These are phyloP conservation scores for Hecatera dysodea DNA, from an alignment of 2,888 invertebrate genomes.

Conservation along the genomic window DNA sequence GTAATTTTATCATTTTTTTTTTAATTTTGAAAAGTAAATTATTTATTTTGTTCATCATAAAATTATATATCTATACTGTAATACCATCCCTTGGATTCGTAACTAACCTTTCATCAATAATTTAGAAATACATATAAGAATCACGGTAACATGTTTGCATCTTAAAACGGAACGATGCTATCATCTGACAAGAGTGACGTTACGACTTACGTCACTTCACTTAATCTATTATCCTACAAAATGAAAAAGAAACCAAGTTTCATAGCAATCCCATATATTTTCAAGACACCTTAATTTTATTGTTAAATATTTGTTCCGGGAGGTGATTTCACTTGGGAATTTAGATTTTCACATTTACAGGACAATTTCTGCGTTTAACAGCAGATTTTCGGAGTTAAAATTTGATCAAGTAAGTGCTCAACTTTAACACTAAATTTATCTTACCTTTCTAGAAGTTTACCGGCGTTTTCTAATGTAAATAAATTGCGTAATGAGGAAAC, in stretches of 20 bases:
- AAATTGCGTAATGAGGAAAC: slow-evolving; percentile 65
- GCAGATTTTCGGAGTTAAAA: slow-evolving; percentile 43
- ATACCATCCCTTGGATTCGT: neutral
- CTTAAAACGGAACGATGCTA: slow-evolving; percentile 62
- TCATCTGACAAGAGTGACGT: slow-evolving; percentile 73
- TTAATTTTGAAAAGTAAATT: neutral
- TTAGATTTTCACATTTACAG: slow-evolving; percentile 60
- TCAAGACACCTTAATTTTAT: neutral
- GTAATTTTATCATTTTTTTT: neutral
- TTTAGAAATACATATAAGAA: neutral
- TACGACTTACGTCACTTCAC: slow-evolving; percentile 62
- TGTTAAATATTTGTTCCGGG: slow-evolving; percentile 42
- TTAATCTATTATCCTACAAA: slow-evolving; percentile 60
- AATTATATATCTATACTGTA: neutral
- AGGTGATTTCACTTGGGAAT: slow-evolving; percentile 51
- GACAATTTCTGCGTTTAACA: slow-evolving; percentile 53
- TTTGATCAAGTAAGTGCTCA: slow-evolving; percentile 59
- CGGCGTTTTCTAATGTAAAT: slow-evolving; percentile 64
- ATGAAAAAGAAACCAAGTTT: slow-evolving; percentile 45
- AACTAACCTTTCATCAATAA: neutral
- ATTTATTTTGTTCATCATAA: neutral
- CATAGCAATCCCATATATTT: slow-evolving; percentile 13
- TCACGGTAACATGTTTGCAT: slow-evolving; percentile 6
- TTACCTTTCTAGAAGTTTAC: slow-evolving; percentile 49
- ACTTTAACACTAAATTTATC: slow-evolving; percentile 5